phyloP scores from a whole-genome alignment of 2,888 invertebrate genomes.

The Anodontia alba region DNA sequence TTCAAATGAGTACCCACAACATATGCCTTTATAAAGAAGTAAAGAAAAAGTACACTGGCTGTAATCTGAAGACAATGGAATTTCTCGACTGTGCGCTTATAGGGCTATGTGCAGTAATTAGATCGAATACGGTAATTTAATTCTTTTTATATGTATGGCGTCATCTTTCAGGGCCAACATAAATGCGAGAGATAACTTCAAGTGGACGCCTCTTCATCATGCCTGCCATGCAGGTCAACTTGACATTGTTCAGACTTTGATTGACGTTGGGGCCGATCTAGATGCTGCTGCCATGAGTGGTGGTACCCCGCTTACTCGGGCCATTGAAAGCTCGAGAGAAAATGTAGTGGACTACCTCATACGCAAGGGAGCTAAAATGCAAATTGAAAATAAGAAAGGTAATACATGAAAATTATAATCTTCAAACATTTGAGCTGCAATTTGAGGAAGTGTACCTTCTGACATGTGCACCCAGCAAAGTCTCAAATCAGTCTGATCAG shows the following conservation, averaged over 20 bases:
- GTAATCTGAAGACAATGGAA: too few species aligned
- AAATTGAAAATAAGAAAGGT: slow-evolving; percentile 84
- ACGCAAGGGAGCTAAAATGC: slow-evolving; percentile 82
- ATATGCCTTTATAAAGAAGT: too few species aligned
- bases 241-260: slow-evolving; percentile 82
- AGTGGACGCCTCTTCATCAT: slow-evolving; percentile 85
- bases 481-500: too few species aligned
- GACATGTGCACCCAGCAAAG: too few species aligned
- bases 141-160: too few species aligned
- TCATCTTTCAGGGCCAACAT: slow-evolving; percentile 84
- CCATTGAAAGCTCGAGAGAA: slow-evolving; percentile 84
- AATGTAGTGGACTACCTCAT: slow-evolving; percentile 83
- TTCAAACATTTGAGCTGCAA: too few species aligned
- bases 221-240: slow-evolving; percentile 84
- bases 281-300: slow-evolving; percentile 84
- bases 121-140: too few species aligned
- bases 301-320: slow-evolving; percentile 84
- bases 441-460: too few species aligned
- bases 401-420: background rate
- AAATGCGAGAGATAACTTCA: slow-evolving; percentile 84
- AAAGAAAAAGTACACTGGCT: too few species aligned
- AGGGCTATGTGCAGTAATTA: too few species aligned
- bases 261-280: slow-evolving; percentile 83
- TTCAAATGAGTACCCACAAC: too few species aligned
- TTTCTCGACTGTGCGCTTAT: too few species aligned